Evolutionary conservation across 1,140 invertebrate species (phyloP), one percentile per base, ranked within the genome.

Genomic region (Leptopilina boulardi): DNA sequence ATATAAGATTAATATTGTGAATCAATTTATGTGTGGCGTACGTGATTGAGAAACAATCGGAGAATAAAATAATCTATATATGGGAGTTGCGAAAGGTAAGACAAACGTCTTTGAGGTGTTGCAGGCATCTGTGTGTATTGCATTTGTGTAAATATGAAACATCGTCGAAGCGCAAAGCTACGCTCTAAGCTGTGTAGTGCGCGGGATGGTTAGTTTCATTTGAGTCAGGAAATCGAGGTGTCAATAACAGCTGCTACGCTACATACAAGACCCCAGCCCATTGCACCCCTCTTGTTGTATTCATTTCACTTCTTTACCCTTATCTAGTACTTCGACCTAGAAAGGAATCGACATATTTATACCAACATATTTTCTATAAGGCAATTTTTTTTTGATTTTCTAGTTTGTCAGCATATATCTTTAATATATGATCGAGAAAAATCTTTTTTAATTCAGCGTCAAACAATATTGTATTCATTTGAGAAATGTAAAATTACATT

Each of bases 171-270:
- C 82, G 83, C 83, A 86, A 82, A 86, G 84, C 83, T 87, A 85
- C 87, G 85, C 77, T 66, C 72, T 54, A 19, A 42, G 11, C 51
- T 71, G 80, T 83, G 77, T 87, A 85, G 83, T 84, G 86, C 83
- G 87, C 83, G 86, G 87, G 87, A 86, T 88, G 85, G 87, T 89
- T 88, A 84, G 83, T 90, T 90, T 86, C 88, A 88, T 90, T 89
- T 89, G 87, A 89, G 88, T 89, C 86, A 87, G 88, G 85, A 87
- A 90, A 90, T 89, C 88, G 88, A 90, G 89, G 89, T 90, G 89
- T 90, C 89, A 90, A 90, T 90, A 90, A 87, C 89, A 90, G 89
- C 89, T 90, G 89, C 89, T 87, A 85, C 86, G 86, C 85, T 88
- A 87, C 88, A 89, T 87, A 87, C 87, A 87, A 87, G 85, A 88